Evolutionary conservation across 1,140 invertebrate species (phyloP).

Genomic region (Nomia melanderi): DNA sequence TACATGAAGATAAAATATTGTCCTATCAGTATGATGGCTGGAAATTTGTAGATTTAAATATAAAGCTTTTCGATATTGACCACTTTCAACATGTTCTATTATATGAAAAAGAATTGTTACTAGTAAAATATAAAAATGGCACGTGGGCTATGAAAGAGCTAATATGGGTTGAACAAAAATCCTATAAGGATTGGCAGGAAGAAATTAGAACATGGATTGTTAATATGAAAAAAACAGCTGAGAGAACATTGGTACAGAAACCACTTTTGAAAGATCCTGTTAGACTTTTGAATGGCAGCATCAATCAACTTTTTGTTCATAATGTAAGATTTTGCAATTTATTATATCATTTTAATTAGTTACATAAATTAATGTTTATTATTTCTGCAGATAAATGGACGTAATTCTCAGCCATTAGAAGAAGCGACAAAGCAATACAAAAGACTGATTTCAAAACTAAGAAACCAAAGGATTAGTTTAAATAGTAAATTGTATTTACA

Average conservation of each 20-base stretch:
- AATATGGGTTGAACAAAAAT: constrained; percentile 50
- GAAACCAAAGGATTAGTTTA: constrained; percentile 2
- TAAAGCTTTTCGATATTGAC: constrained; percentile 40
- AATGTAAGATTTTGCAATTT: constrained; percentile 49
- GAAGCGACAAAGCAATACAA: constrained; percentile 54
- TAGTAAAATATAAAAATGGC: constrained; percentile 11
- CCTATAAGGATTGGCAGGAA: constrained; percentile 50
- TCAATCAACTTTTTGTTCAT: constrained; percentile 44
- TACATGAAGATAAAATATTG: constrained; percentile 38
- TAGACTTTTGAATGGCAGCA: constrained; percentile 41
- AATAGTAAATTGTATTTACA: constrained; percentile 2
- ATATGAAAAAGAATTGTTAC: constrained; percentile 20
- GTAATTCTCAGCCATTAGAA: constrained; percentile 50
- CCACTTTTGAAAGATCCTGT: constrained; percentile 36
- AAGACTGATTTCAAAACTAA: constrained; percentile 6
- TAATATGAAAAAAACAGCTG: constrained; percentile 29
- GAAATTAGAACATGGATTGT: constrained; percentile 60
- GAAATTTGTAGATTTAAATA: constrained; percentile 69
- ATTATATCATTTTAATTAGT: background rate
- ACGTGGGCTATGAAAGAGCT: constrained; percentile 54
- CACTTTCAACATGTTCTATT: constrained; percentile 12
- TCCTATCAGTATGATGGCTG: constrained; percentile 79
- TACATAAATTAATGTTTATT: background rate
- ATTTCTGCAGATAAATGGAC: constrained; percentile 60
- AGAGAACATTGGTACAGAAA: constrained; percentile 20